These are phyloP conservation scores for Sula dactylatra DNA, from an alignment of 2,113 vertebrate genomes.

Conservation along the genomic window DNA sequence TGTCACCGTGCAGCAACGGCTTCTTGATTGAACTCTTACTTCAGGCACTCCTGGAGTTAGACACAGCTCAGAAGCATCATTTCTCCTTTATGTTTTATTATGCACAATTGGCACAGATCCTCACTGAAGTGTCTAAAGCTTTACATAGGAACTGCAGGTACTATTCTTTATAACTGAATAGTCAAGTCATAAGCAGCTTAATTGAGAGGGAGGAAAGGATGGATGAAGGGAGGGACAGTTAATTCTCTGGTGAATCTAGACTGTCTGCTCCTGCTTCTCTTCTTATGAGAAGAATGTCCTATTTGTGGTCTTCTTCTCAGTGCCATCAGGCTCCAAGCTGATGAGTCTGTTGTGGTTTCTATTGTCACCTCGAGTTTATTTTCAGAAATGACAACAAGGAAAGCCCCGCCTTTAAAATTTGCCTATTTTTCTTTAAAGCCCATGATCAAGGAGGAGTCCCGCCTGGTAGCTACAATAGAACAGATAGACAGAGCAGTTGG, in stretches of 20 bases:
- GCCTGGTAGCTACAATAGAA: conserved; percentile 81
- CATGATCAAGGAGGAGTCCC: conserved; percentile 83
- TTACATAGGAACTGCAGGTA: neutral
- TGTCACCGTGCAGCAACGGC: neutral
- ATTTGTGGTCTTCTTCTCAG: neutral
- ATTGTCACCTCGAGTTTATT: neutral
- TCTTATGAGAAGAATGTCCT: neutral
- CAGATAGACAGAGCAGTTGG: conserved; percentile 86
- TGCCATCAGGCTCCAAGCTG: neutral
- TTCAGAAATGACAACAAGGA: neutral
- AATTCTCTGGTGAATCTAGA: neutral
- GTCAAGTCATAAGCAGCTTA: neutral
- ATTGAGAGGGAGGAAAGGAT: neutral
- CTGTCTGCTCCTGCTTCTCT: neutral
- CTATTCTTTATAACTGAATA: neutral
- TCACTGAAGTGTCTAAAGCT: neutral
- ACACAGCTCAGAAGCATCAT: neutral
- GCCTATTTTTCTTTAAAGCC: conserved; percentile 17
- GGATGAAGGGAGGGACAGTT: neutral
- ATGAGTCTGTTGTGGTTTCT: neutral
- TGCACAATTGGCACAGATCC: neutral
- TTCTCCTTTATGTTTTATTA: neutral
- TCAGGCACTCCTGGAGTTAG: neutral
- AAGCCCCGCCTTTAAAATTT: neutral
- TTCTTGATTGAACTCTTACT: neutral